These are phyloP conservation scores for Euzophera pinguis DNA, from an alignment of 2,888 invertebrate species.

Conservation along the genomic window DNA sequence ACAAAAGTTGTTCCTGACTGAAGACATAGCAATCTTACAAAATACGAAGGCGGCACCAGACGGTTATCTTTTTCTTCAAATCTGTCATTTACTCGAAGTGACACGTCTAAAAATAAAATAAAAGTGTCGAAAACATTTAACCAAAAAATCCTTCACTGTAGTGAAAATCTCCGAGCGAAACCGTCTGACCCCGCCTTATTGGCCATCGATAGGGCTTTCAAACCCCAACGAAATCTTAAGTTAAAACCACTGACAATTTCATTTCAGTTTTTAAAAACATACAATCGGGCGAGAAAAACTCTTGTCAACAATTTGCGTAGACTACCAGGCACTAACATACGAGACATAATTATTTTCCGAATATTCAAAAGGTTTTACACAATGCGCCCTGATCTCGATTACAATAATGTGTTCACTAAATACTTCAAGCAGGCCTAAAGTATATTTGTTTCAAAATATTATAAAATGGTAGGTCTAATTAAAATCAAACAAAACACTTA, in stretches of 20 bases:
- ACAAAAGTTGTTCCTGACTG: slow-evolving; percentile 2
- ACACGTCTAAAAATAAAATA: slow-evolving; percentile 8
- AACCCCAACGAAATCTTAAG: background rate
- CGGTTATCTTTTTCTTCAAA: background rate
- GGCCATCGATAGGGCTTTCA: background rate
- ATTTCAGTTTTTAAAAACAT: background rate
- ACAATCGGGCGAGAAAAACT: background rate
- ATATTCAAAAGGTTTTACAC: slow-evolving; percentile 6
- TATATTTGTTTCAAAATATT: slow-evolving; percentile 7
- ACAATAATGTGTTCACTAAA: slow-evolving; percentile 10
- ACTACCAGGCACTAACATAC: slow-evolving; percentile 3
- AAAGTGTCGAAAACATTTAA: slow-evolving; percentile 1
- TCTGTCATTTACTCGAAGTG: background rate
- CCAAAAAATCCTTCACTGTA: slow-evolving; percentile 3
- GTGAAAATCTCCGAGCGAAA: slow-evolving; percentile 7
- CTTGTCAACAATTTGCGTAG: slow-evolving; percentile 1
- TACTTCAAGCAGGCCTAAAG: slow-evolving; percentile 10
- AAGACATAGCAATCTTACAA: background rate
- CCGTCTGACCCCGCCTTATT: background rate
- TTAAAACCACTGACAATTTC: slow-evolving; percentile 2
- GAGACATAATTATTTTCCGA: slow-evolving; percentile 7
- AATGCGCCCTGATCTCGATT: slow-evolving; percentile 11
- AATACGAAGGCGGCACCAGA: slow-evolving; percentile 1
- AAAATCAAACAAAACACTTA: slow-evolving; percentile 3
- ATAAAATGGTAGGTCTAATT: slow-evolving; percentile 5